Evolutionary conservation across 2,113 vertebrate genomes (phyloP).

Genomic region (Aramus guarauna): DNA sequence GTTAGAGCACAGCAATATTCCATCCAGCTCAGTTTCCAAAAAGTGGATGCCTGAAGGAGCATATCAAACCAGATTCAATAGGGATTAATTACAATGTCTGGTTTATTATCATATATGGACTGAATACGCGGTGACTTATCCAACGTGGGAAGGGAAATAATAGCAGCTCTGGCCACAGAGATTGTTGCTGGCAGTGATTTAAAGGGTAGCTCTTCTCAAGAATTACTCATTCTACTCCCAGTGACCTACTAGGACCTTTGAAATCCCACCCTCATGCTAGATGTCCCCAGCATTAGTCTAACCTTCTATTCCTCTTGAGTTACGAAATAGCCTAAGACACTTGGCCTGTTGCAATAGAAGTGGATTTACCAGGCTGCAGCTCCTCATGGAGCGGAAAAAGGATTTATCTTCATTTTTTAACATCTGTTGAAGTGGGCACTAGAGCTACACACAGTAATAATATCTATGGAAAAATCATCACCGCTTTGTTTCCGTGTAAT

Average conservation of each 20-base stretch:
- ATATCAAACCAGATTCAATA: background rate
- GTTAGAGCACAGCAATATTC: background rate
- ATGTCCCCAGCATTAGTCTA: background rate
- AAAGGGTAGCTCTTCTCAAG: background rate
- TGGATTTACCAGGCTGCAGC: background rate
- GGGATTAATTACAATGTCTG: background rate
- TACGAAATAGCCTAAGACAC: background rate
- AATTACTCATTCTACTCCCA: background rate
- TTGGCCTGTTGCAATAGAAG: background rate
- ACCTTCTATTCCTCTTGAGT: background rate
- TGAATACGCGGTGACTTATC: fast-evolving
- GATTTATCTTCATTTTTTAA: background rate
- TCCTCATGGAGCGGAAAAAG: background rate
- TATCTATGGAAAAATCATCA: background rate
- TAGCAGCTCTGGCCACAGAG: background rate
- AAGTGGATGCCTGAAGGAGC: background rate
- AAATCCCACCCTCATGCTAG: background rate
- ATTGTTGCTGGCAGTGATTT: background rate
- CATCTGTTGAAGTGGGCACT: background rate
- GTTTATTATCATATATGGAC: background rate
- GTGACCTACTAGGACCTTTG: background rate
- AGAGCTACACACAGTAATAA: background rate
- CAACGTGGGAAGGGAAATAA: background rate
- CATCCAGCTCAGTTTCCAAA: background rate
- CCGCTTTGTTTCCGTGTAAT: background rate